Evolutionary conservation across 1,140 invertebrate species (phyloP).

Genomic region (Sweltsa coloradensis): DNA sequence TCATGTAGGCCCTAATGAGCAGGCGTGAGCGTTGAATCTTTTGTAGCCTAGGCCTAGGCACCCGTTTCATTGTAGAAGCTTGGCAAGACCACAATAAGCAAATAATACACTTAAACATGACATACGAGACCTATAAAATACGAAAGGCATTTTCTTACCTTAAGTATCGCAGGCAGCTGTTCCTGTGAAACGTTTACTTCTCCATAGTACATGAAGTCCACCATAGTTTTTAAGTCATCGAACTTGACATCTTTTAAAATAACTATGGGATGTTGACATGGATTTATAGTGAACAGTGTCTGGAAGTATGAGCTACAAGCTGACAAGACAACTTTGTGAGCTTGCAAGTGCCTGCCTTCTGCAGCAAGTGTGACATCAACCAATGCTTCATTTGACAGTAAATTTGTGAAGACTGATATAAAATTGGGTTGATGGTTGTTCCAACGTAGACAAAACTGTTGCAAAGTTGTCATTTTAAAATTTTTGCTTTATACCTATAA

Average conservation of each 20-base stretch:
- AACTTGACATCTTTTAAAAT: conserved; percentile 82
- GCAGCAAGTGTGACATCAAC: conserved; percentile 80
- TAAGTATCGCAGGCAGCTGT: conserved; percentile 70
- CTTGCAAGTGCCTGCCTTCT: conserved; percentile 69
- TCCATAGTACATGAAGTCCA: conserved; percentile 87
- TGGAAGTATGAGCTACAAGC: conserved; percentile 79
- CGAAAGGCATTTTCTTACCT: no score
- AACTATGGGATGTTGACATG: conserved; percentile 80
- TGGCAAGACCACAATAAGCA: no score
- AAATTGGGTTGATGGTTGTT: conserved; percentile 84
- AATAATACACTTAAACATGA: conserved; percentile 5
- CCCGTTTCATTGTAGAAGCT: no score
- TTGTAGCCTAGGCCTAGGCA: no score
- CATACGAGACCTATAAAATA: not conserved
- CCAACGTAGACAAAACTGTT: conserved; percentile 79
- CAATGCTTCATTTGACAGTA: conserved; percentile 66
- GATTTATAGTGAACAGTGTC: conserved; percentile 68
- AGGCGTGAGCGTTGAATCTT: no score
- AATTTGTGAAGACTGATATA: conserved; percentile 68
- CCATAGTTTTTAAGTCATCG: conserved; percentile 72
- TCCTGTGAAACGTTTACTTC: conserved; percentile 84
- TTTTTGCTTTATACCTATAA: no score
- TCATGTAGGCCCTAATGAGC: no score
- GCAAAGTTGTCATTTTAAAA: conserved; percentile 55
- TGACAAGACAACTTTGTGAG: conserved; percentile 75